phyloP scores from a whole-genome alignment of 2,888 invertebrate genomes.

The Conomelus anceps region DNA sequence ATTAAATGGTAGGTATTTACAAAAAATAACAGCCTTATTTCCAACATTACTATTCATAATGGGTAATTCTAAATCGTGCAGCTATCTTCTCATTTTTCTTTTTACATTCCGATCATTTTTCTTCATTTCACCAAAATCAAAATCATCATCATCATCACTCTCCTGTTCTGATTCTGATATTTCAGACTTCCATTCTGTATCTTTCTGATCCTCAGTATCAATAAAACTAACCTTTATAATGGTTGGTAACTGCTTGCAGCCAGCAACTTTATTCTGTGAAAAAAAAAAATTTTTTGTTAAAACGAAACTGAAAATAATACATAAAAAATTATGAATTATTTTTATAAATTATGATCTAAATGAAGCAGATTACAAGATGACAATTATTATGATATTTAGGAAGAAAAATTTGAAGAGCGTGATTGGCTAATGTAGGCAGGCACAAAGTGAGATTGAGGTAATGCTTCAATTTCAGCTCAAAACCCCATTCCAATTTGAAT shows the following conservation, averaged over 20 bases:
- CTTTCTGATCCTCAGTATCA: neutral
- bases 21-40: neutral
- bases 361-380: too few relatives aligned
- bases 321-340: too few relatives aligned
- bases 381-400: too few relatives aligned
- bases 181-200: neutral
- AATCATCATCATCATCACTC: neutral
- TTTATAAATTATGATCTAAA: too few relatives aligned
- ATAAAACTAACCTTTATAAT: neutral
- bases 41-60: neutral
- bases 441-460: too few relatives aligned
- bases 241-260: neutral
- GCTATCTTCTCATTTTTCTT: neutral
- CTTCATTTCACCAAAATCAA: neutral
- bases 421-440: too few relatives aligned
- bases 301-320: neutral
- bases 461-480: too few relatives aligned
- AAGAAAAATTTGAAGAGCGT: too few relatives aligned
- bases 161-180: neutral
- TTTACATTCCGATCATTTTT: neutral
- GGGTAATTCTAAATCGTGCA: neutral
- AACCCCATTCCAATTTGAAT: too few relatives aligned
- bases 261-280: neutral
- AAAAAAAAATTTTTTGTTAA: neutral
- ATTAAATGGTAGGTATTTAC: too few relatives aligned